These are phyloP conservation scores for Bubo bubo DNA, from an alignment of 2,113 vertebrate genomes.

Conservation along the genomic window DNA sequence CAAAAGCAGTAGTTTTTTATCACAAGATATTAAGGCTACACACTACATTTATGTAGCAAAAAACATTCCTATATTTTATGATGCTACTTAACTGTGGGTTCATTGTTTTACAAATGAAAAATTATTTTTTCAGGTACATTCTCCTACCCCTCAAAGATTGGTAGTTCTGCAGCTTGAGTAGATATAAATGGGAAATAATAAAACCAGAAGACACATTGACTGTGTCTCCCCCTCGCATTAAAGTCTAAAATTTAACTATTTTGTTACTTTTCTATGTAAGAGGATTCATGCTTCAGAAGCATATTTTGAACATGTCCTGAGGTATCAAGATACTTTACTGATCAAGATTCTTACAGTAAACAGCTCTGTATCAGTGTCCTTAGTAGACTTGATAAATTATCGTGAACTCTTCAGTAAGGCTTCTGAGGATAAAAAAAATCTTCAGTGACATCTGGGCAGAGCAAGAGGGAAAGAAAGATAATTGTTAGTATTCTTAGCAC, in stretches of 20 bases:
- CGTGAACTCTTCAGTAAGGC: neutral
- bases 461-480: neutral
- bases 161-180: neutral
- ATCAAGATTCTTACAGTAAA: neutral
- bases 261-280: neutral
- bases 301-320: neutral
- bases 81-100: neutral
- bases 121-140: neutral
- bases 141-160: neutral
- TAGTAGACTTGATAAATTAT: neutral
- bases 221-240: neutral
- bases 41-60: neutral
- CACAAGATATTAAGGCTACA: neutral
- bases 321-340: neutral
- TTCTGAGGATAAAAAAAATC: neutral
- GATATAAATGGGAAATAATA: neutral
- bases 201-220: neutral
- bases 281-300: neutral
- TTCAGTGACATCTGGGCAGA: neutral
- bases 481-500: neutral
- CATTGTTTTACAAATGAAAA: neutral
- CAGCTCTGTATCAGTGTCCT: neutral
- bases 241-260: neutral
- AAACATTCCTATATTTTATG: neutral
- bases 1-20: neutral